Evolutionary conservation across 2,888 invertebrate species (phyloP), one percentile per base, ranked within the genome.

Genomic region (Cylindroiulus punctatus): DNA sequence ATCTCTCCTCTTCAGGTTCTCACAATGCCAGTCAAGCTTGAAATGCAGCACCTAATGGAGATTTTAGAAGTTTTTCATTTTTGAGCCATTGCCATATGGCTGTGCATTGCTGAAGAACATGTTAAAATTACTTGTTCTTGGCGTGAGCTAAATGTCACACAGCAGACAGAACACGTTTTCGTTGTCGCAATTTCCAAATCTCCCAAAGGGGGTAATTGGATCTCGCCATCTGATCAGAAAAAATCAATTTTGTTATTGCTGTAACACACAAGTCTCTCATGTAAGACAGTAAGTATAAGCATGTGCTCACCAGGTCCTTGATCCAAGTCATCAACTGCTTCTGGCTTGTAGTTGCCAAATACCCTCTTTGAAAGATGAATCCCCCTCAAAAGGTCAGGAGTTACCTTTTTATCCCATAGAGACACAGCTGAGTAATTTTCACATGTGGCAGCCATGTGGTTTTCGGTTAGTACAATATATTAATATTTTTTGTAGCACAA

Each of bases 11-110:
- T 95, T 95, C 65, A 96, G 91, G 91, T 96, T 96, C 89, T 95
- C 95, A 3, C 95, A 93, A 90, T 96, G 96, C 96, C 96, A 96
- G 90, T 96, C 96, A 57, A 95, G 91, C 89, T 95, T 95, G 90
- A 95, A 96, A 90, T 96, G 96, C 19, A 47, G 0, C 47, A 52
- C 36, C 86, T 84, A 57, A n/a, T 30, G 30, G 14, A 44, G 14
- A 85, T 81, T 57, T 19, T 32, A 36, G 7, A 40, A n/a, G 36
- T 81, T 12, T 17, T 0, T n/a, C 17, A 12, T n/a, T 76, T 36
- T 76, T 76, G n/a, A n/a, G n/a, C n/a, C n/a, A n/a, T 0, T 12
- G 3, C 19, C 8, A 0, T 26, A 14, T 82, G 40, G 3, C 22
- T 22, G 14, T 47, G 12, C 36, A 47, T 81, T 83, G 22, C 17